Evolutionary conservation across 2,113 vertebrate genomes (phyloP), one percentile per base, ranked within the genome.

Genomic region (Tinamus guttatus): DNA sequence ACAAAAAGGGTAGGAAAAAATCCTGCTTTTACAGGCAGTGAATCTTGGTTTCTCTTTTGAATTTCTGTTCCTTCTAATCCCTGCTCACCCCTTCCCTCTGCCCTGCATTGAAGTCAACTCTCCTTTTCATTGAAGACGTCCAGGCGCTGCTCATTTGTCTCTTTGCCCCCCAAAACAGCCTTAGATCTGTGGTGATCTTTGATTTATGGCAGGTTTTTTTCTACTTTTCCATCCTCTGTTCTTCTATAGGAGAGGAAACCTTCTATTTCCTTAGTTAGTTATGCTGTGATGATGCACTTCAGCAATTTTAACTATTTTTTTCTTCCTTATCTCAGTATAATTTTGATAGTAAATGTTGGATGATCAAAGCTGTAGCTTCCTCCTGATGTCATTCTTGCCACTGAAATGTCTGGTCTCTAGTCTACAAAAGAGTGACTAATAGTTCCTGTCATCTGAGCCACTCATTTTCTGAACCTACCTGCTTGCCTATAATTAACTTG

Each of bases 21-120:
- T 41, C 21, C 49, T 85, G 3, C 4, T 0, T 34, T 7, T 17
- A 1, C 0, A 0, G 52, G 13, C 22, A 62, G 1, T 22, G 24
- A 32, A 38, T 92, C 68, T 70, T 83, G 5, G 11, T 59, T 56
- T 79, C 58, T 34, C 56, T 90, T 56, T 47, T 30, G 28, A 40
- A n/a, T 18, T 41, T 84, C 6, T 0, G 49, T 49, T 49, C 49
- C 21, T 21, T 49, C 2, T 34, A 81, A 74, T 75, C 13, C 38
- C 47, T 85, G 51, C 51, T 52, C 52, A 30, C 77, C 45, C 51
- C 67, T 54, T 71, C 43, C 30, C 13, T 81, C 64, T 41, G 3
- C 34, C 11, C 11, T 19, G 14, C 16, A 15, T 3, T 70, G 45
- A 51, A 47, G 38, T 36, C 9, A 38, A 24, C 56, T 15, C 6